phyloP scores from a whole-genome alignment of 2,113 vertebrate genomes.

The Raphicerus campestris region DNA sequence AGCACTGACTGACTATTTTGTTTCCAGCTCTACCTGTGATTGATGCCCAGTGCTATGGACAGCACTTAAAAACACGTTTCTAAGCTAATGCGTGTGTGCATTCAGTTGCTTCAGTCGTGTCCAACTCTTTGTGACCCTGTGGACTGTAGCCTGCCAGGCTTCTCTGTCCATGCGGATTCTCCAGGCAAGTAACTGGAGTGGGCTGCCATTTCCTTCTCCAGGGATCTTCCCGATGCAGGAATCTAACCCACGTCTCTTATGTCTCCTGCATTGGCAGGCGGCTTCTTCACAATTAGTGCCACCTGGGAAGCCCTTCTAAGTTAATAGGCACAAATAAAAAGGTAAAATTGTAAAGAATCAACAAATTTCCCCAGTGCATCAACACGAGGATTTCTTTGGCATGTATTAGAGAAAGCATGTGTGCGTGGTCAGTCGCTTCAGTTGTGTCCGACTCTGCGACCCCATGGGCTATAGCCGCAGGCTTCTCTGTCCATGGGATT shows the following conservation, averaged over 20 bases:
- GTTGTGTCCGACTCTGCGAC: neutral
- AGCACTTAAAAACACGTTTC: neutral
- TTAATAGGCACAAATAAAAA: neutral
- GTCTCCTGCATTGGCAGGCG: neutral
- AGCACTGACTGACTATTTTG: neutral
- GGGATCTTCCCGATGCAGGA: neutral
- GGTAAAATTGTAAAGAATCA: neutral
- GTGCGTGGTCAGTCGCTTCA: rapidly evolving
- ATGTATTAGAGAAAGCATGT: neutral
- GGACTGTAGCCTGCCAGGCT: neutral
- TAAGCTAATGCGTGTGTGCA: rapidly evolving
- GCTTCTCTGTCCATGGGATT: rapidly evolving
- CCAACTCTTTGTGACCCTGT: neutral
- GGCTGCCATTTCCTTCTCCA: neutral
- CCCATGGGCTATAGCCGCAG: neutral
- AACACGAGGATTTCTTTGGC: neutral
- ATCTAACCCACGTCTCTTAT: neutral
- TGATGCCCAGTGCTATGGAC: neutral
- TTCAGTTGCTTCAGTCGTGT: neutral
- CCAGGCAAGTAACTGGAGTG: neutral
- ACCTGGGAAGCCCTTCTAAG: neutral
- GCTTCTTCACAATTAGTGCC: neutral
- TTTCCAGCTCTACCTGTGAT: neutral
- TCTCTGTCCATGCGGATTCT: neutral
- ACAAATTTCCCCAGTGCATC: neutral